Evolutionary conservation across 2,797 vertebrate species (phyloP).

Genomic region (Dipus sagitta): DNA sequence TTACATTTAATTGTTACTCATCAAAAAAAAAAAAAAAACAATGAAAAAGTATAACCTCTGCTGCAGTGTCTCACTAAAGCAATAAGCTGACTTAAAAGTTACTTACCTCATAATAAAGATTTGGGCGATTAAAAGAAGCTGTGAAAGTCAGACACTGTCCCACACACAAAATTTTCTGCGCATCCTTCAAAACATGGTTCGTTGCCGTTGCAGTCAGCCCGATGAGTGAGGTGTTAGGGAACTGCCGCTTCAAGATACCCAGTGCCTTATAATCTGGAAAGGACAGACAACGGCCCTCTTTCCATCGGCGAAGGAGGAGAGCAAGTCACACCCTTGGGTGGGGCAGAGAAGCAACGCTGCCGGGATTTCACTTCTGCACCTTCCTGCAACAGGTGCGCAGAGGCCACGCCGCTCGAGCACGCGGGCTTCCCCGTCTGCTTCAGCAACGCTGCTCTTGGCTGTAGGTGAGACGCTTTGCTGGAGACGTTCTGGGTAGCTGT

Average conservation of each 20-base stretch:
- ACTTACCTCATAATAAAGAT: conserved; percentile 96
- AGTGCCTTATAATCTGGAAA: conserved; percentile 96
- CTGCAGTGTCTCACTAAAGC: neutral
- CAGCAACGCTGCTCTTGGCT: conserved; percentile 11
- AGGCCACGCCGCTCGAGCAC: neutral
- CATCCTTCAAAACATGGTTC: conserved; percentile 94
- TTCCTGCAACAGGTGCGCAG: neutral
- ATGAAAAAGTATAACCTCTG: neutral
- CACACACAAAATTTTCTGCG: conserved; percentile 95
- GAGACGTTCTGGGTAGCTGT: neutral
- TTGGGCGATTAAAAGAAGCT: conserved; percentile 96
- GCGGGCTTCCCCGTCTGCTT: neutral
- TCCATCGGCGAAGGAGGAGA: neutral
- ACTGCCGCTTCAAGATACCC: conserved; percentile 98
- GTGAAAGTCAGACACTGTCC: conserved; percentile 93
- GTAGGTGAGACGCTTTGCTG: neutral
- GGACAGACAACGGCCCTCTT: conserved; percentile 1
- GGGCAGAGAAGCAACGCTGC: neutral
- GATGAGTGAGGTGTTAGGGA: conserved; percentile 92
- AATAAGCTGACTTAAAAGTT: neutral
- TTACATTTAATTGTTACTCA: neutral
- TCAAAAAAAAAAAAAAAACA: conserved; percentile 20
- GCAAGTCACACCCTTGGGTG: neutral
- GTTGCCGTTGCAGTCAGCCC: conserved; percentile 98
- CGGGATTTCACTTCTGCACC: neutral